Conservation (phyloP, 2,113 vertebrate species). For the Ceyx melanurus region DNA sequence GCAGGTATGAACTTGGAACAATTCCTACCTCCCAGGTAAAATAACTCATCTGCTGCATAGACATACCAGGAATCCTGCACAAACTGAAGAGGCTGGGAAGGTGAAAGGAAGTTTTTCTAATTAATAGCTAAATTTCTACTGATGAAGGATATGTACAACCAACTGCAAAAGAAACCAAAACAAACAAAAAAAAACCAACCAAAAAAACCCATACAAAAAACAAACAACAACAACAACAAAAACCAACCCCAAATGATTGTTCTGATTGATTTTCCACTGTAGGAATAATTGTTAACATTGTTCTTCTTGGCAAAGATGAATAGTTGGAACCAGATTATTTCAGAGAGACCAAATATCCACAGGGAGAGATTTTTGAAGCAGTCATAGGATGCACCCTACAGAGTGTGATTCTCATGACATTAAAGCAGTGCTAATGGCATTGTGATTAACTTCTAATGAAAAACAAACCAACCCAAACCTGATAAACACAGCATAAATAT, state of each 20-base stretch:
- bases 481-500: conserved; percentile 13
- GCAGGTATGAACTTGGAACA: conserved; percentile 52
- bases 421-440: conserved; percentile 20
- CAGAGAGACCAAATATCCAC: conserved; percentile 63
- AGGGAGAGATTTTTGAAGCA: conserved; percentile 57
- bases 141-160: conserved; percentile 28
- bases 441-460: conserved; percentile 20
- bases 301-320: conserved; percentile 63
- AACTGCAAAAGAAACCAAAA: conserved; percentile 15
- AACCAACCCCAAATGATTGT: background rate
- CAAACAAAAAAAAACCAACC: too few species aligned
- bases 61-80: background rate
- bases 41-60: background rate
- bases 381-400: conserved; percentile 63
- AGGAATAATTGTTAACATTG: conserved; percentile 68
- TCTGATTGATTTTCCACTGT: conserved; percentile 62
- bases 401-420: conserved; percentile 67
- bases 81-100: background rate
- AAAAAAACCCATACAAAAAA: too few species aligned
- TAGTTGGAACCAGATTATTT: conserved; percentile 57
- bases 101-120: background rate
- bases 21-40: conserved; percentile 64
- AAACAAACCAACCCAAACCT: conserved; percentile 3
- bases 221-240: too few species aligned
- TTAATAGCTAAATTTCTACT: conserved; percentile 22